Evolutionary conservation across 2,113 vertebrate genomes (phyloP).

Genomic region (Vanacampus margaritifer): DNA sequence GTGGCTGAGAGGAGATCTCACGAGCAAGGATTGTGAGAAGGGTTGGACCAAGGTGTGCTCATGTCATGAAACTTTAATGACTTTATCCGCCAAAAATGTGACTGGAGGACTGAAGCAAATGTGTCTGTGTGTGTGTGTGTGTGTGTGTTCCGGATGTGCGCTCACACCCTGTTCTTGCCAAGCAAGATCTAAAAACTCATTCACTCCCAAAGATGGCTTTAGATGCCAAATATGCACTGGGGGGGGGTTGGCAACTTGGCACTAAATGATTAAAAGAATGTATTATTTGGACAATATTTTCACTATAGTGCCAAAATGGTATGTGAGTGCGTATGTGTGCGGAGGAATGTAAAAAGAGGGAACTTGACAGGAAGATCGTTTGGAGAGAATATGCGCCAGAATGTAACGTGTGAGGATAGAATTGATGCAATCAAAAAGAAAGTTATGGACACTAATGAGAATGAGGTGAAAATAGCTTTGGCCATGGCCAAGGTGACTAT

Average conservation of each 20-base stretch:
- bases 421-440: conserved; percentile 46
- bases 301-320: conserved; percentile 11
- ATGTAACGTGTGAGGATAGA: conserved; percentile 28
- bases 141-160: not conserved
- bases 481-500: not conserved
- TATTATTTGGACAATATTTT: conserved; percentile 6
- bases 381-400: conserved; percentile 26
- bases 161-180: not conserved
- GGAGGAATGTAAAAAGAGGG: conserved; percentile 10
- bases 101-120: conserved; percentile 35
- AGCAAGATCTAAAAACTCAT: not conserved
- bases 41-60: conserved; percentile 37
- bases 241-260: too few relatives aligned
- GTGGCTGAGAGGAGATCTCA: conserved; percentile 56
- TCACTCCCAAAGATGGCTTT: too few relatives aligned
- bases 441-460: conserved; percentile 32
- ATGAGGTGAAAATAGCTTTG: conserved; percentile 40
- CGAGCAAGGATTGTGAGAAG: conserved; percentile 37
- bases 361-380: conserved; percentile 64
- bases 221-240: too few relatives aligned
- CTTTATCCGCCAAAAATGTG: conserved; percentile 31
- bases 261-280: not conserved
- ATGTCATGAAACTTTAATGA: conserved; percentile 66
- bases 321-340: not conserved
- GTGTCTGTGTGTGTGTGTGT: conserved; percentile 12